Base-by-base conservation (phyloP, 2,113 vertebrate species). In the Steatornis caripensis region DNA sequence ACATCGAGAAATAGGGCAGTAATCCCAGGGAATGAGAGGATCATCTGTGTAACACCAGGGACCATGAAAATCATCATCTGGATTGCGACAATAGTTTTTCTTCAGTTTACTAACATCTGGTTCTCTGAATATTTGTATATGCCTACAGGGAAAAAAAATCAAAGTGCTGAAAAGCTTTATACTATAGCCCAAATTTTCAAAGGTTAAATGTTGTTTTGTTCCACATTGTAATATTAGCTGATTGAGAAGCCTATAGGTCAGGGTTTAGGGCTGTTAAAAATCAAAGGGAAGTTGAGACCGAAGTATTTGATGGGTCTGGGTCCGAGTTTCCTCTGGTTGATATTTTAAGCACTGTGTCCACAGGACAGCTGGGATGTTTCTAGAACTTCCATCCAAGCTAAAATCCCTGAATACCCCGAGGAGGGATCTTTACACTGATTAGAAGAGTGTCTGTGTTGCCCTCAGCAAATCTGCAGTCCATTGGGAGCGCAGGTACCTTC, bases 41-140 rank as follows among this genome's bases (percentile, higher is more conserved):
- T 98, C 98, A 94, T 99, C 99, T 37, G 99, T 99, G 96, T 99
- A 99, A 97, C 99, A 99, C 99, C 99, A 99, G 58, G 99, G 99
- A n/a, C 99, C 99, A 14, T 99, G 99, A 89, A 99, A 99, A 98
- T 99, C 99, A 70, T 99, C 98, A 84, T 99, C 99, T 48, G 99
- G 99, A 97, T 99, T 99, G 92, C 99, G 98, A 96, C 99, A 99
- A 97, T 98, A 99, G 97, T 98, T 99, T 95, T 98, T 98, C 95
- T 99, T 99, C 95, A 99, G 96, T 88, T 98, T 98, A 86, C 98
- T 98, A 65, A 98, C 97, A 96, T 97, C 98, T 95, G 98, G 98
- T 95, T 98, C 98, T 98, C 97, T 98, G 96, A 98, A 98, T 94
- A 97, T 91, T 87, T 96, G 96, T 87, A 98, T 98, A 94, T 98